Base-by-base conservation (phyloP, 2,888 invertebrate genomes). In the Isotomurus palustris region DNA sequence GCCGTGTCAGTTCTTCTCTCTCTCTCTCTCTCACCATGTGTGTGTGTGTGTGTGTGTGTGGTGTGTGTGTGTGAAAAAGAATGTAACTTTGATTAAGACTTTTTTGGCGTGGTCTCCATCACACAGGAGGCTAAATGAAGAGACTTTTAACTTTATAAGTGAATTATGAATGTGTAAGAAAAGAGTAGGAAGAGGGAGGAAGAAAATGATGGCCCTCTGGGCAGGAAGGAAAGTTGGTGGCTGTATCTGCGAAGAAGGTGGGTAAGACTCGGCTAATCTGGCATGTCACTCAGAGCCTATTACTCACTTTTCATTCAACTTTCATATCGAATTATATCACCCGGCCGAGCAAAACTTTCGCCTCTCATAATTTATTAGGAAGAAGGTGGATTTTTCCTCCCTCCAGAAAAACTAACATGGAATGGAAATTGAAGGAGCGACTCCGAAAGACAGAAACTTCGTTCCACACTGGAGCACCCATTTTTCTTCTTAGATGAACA, bases 271-370 rank as follows among this genome's bases (percentile, higher is more conserved):
- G n/a, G n/a, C 38, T 5, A 38, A 38, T 14, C 38, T 38, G 8
- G 5, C 4, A 5, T 38, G 38, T 38, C 38, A 38, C n/a, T 38
- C 38, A 38, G 5, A 38, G n/a, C 38, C 38, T 38, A 38, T 38
- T 38, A 38, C 38, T 38, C 38, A 38, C 38, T 38, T 38, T 38
- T 38, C 38, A 38, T 38, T 38, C 38, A 38, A 38, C 38, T 38
- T 38, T 38, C n/a, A 5, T 5, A 14, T 5, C 5, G 38, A 38
- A 38, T 38, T 38, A 38, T 14, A 14, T 32, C 32, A 32, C 8
- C 14, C 32, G 32, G 32, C 32, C 8, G 14, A 10, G 14, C 8
- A 14, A 32, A 32, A 32, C 8, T 32, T 32, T 32, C 32, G 8
- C 19, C 38, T 38, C 19, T 38, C 38, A 38, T 38, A 38, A 38